Conservation (phyloP, 2,888 invertebrate genomes). For the Eucera pruinosa region DNA sequence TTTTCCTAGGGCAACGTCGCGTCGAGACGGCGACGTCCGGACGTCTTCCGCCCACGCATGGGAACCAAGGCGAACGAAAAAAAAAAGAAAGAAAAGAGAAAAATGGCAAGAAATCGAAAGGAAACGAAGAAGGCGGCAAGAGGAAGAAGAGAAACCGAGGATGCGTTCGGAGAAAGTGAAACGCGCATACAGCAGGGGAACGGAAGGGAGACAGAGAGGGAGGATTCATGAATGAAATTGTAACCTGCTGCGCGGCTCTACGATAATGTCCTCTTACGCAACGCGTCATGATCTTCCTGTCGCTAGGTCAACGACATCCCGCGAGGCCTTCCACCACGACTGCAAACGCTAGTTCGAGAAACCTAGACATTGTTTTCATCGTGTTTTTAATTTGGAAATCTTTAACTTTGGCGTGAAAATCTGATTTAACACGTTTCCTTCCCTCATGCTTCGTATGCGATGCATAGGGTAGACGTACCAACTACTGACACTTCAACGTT, state of each 20-base stretch:
- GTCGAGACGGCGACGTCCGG: slow-evolving; percentile 35
- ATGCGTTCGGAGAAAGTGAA: slow-evolving; percentile 67
- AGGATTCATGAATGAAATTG: slow-evolving; percentile 79
- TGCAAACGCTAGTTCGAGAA: slow-evolving; percentile 15
- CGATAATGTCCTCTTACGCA: slow-evolving; percentile 77
- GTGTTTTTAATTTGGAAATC: neutral
- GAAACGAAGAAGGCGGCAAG: slow-evolving; percentile 41
- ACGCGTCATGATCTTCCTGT: slow-evolving; percentile 72
- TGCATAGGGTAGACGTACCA: too few relatives aligned
- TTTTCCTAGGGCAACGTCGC: slow-evolving; percentile 73
- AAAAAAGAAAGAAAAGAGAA: slow-evolving; percentile 12
- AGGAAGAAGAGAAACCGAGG: slow-evolving; percentile 54
- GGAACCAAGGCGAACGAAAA: slow-evolving; percentile 44
- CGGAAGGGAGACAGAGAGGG: slow-evolving; percentile 66
- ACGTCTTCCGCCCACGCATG: slow-evolving; percentile 42
- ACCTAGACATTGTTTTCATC: slow-evolving; percentile 4
- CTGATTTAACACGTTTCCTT: too few relatives aligned
- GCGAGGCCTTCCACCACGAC: slow-evolving; percentile 40
- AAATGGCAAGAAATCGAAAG: slow-evolving; percentile 37
- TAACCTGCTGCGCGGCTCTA: slow-evolving; percentile 75
- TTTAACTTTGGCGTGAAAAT: too few relatives aligned
- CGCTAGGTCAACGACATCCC: slow-evolving; percentile 64
- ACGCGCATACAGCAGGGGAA: slow-evolving; percentile 59
- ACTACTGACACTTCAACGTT: too few relatives aligned
- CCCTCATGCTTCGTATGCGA: too few relatives aligned